These are phyloP conservation scores for Lycaena phlaeas DNA, from an alignment of 2,888 invertebrate genomes.

Conservation along the genomic window DNA sequence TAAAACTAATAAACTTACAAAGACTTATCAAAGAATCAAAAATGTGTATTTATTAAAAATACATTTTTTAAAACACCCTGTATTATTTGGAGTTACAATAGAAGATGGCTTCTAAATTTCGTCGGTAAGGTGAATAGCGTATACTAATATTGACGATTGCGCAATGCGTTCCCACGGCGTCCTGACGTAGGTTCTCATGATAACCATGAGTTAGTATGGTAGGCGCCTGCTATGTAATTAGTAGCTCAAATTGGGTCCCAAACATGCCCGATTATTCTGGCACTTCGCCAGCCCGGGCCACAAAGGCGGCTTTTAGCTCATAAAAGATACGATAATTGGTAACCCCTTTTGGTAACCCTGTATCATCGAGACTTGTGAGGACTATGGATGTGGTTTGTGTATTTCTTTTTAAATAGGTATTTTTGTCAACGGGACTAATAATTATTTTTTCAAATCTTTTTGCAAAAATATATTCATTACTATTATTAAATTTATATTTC, in stretches of 20 bases:
- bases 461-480: no score
- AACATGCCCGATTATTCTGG: slow-evolving; percentile 60
- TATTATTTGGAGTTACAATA: slow-evolving; percentile 44
- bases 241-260: slow-evolving; percentile 58
- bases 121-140: slow-evolving; percentile 49
- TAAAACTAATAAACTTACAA: no score
- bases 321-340: slow-evolving; percentile 64
- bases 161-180: slow-evolving; percentile 63
- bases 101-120: slow-evolving; percentile 42
- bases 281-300: slow-evolving; percentile 29
- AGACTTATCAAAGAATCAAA: no score
- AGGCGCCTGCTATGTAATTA: slow-evolving; percentile 47
- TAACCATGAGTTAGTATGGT: slow-evolving; percentile 38
- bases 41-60: no score
- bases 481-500: no score
- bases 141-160: slow-evolving; percentile 57
- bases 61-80: not conserved
- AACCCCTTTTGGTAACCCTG: slow-evolving; percentile 53
- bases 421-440: no score
- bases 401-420: no score
- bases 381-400: not conserved
- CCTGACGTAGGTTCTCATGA: slow-evolving; percentile 60
- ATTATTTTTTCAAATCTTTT: no score
- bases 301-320: slow-evolving; percentile 64
- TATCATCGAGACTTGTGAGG: not conserved